Evolutionary conservation across 1,140 invertebrate genomes (phyloP), one percentile per base, ranked within the genome.

Genomic region (Rhopalosiphum maidis): DNA sequence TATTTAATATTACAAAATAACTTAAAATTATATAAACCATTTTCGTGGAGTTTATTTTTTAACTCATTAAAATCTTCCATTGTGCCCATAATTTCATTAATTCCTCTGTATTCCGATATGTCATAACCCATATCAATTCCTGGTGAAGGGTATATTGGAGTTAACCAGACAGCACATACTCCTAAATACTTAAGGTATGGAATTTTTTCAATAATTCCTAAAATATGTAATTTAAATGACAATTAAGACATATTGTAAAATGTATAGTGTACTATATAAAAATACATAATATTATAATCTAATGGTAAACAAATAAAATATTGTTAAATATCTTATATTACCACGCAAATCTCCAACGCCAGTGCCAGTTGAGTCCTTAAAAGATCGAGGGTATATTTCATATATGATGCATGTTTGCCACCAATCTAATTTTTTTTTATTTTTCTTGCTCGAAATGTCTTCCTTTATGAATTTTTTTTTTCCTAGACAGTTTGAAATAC

Each of bases 321-420:
- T 30, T 60, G 8, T 60, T 30, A 11, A 30, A 30, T 11, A 60
- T 60, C 25, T 30, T 55, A 2, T 43, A 11, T 85, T 86, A 96
- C 96, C 96, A 93, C 95, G 95, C 6, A 98, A 94, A 95, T 98
- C 97, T 5, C 98, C 98, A 30, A 97, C 95, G 6, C 98, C 97
- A 95, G 98, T 97, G 1, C 96, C 97, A 94, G 97, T 96, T 88
- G 96, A 96, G 94, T 98, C 98, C 94, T 97, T 97, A 95, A 98
- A 98, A 8, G 97, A 98, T 88, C 97, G 95, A 0, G 97, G 97
- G 94, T 98, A 97, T 85, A 98, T 96, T 95, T 98, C 97, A 95
- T 98, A 98, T 48, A 98, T 95, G 11, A 96, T 95, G 2, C 96
- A 96, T 82, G 96, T 96, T 94, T 97, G 95, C 96, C 97, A 98